Base-by-base conservation (phyloP, 2,113 vertebrate genomes). In the Cyanoderma ruficeps region DNA sequence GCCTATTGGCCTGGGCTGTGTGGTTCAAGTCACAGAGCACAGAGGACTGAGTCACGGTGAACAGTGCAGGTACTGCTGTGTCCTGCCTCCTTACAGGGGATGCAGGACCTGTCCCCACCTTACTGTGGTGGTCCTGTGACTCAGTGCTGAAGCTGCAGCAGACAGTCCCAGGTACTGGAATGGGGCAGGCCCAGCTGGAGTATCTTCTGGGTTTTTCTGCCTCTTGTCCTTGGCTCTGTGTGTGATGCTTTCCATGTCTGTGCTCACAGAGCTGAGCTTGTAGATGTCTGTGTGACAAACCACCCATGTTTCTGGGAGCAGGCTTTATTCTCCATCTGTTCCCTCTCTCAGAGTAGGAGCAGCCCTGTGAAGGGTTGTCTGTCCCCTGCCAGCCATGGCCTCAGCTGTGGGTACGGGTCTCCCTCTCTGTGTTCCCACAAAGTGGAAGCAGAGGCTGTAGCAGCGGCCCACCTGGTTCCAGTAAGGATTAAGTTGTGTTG, bases 31-130 rank as follows among this genome's bases (percentile, higher is more conserved):
- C 52, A 41, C 74, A 76, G 27, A 86, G 41, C n/a, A 10, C 30
- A 84, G 78, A 77, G 71, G 79, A 22, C 24, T 27, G 33, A 88
- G 71, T 69, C 25, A 46, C 24, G 76, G 65, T 0, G 0, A 79
- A 31, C 46, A 61, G n/a, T 0, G 1, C 25, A 63, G 77, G 69
- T n/a, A 33, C 11, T 57, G 50, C 68, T 0, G 0, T 27, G 31
- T 69, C 55, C 53, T 19, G 30, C 55, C 44, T 12, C 64, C 23
- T 71, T 53, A 23, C 13, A 24, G 20, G 21, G 24, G 12, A 22
- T 28, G 23, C 1, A 12, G 59, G 67, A 60, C 53, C 41, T 76
- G 37, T 75, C 20, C 49, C 49, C 33, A 15, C n/a, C 30, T 46
- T 22, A 12, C 35, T 0, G 0, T 8, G 11, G 35, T 76, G 56